Conservation (phyloP, 2,797 vertebrate species). For the Tauraco hartlaubi region DNA sequence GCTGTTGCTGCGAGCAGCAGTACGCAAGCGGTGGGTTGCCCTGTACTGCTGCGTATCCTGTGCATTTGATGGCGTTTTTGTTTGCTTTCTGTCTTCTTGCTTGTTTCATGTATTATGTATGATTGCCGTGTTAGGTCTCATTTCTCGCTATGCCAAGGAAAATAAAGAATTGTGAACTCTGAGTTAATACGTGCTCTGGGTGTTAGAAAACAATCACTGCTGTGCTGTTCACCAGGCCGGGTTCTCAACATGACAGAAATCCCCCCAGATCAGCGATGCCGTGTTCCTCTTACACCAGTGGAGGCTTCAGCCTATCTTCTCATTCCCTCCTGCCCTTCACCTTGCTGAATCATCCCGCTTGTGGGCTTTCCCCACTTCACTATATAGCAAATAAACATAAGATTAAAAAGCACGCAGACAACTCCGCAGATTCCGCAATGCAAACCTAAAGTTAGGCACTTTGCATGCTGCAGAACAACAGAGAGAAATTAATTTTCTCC, state of each 20-base stretch:
- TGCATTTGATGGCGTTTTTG: background rate
- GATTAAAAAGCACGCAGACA: background rate
- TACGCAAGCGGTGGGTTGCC: background rate
- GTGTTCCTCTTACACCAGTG: background rate
- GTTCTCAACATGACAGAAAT: background rate
- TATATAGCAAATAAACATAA: background rate
- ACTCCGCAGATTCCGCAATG: background rate
- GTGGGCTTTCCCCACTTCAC: background rate
- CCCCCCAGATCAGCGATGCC: background rate
- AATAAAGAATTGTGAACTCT: background rate
- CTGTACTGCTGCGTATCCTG: background rate
- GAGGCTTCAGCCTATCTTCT: background rate
- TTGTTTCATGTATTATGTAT: constrained; percentile 6
- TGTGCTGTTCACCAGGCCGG: background rate
- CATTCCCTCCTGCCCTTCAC: background rate
- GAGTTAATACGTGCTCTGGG: background rate
- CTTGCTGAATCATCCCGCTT: background rate
- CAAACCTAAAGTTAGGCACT: background rate
- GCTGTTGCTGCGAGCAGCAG: background rate
- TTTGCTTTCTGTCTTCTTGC: constrained; percentile 24
- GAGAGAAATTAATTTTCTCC: rapidly evolving
- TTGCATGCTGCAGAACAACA: background rate
- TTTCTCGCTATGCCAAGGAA: background rate
- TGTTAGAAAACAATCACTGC: background rate
- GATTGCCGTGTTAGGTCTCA: background rate